phyloP scores from a whole-genome alignment of 1,140 invertebrate species.

The Heliconius nattereri region DNA sequence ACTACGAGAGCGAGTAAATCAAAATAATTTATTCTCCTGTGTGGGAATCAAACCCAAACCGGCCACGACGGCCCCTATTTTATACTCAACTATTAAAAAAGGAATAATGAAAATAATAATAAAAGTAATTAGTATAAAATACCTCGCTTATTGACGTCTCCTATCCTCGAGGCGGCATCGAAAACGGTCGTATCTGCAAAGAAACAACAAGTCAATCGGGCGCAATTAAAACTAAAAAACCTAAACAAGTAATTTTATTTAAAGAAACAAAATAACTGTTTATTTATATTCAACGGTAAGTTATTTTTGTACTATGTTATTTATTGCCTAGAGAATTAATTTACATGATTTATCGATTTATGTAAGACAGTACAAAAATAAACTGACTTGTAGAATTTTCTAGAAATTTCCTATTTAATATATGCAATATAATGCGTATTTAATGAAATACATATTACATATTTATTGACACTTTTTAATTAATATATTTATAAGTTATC shows the following conservation, averaged over 20 bases:
- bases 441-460: no score
- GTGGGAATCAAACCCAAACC: no score
- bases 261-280: conserved; percentile 29
- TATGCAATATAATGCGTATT: no score
- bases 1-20: no score
- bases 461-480: no score
- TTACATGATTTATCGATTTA: neutral
- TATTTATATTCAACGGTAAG: conserved; percentile 28
- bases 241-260: conserved; percentile 17
- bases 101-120: neutral
- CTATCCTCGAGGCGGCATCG: conserved; percentile 49
- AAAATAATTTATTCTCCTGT: no score
- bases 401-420: no score
- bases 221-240: conserved; percentile 22
- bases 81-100: no score
- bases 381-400: neutral
- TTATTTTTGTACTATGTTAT: conserved; percentile 29
- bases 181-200: conserved; percentile 60
- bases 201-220: conserved; percentile 39
- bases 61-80: no score
- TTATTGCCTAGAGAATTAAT: neutral
- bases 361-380: neutral
- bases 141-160: conserved; percentile 56
- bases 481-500: neutral
- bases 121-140: conserved; percentile 21